phyloP scores from a whole-genome alignment of 2,797 vertebrate species.

The Eupleurogrammus muticus region DNA sequence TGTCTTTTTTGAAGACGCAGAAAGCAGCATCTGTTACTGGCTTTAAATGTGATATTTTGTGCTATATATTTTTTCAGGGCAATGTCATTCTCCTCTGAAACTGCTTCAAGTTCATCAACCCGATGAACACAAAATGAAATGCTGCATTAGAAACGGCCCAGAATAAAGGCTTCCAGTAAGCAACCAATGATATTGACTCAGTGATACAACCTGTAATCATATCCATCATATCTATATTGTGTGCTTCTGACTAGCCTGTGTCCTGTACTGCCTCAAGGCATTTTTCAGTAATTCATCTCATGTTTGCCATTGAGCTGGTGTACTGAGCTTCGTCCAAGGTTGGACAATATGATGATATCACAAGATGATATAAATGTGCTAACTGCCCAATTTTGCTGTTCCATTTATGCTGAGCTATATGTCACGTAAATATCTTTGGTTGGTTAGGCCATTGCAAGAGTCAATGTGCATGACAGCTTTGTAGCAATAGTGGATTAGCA shows the following conservation, averaged over 20 bases:
- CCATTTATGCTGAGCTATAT: neutral
- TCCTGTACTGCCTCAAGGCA: neutral
- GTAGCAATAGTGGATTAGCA: neutral
- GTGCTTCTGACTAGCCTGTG: neutral
- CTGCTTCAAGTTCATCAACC: neutral
- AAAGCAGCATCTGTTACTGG: neutral
- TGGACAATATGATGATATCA: neutral
- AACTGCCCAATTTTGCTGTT: neutral
- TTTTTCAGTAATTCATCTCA: neutral
- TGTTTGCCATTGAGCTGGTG: neutral
- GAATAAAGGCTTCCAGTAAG: neutral
- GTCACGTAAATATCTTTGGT: neutral
- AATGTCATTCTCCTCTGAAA: conserved; percentile 1
- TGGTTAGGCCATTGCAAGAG: neutral
- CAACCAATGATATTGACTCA: conserved; percentile 2
- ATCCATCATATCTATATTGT: neutral
- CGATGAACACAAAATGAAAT: neutral
- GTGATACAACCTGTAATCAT: neutral
- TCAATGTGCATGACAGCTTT: neutral
- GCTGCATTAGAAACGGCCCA: neutral
- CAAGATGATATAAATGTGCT: neutral
- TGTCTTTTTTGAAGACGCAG: conserved; percentile 5
- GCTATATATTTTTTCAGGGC: neutral
- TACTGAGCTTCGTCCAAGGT: neutral
- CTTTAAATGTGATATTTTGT: neutral